phyloP scores from a whole-genome alignment of 2,113 vertebrate genomes.

The Urocitellus parryii region DNA sequence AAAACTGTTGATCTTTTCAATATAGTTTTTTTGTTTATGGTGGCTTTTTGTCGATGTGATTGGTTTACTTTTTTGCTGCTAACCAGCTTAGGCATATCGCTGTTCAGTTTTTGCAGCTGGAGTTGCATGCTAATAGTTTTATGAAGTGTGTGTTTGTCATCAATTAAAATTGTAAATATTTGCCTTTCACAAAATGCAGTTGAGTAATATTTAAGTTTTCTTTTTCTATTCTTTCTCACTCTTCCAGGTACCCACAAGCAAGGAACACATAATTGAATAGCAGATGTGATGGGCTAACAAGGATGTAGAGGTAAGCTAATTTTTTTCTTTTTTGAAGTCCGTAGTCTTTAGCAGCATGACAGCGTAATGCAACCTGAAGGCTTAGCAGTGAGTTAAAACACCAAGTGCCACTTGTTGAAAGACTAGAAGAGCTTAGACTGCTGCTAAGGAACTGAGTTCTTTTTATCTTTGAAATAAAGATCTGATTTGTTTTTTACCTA shows the following conservation, averaged over 20 bases:
- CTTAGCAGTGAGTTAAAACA: not conserved
- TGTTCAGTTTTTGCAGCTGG: conserved; percentile 88
- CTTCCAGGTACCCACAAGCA: conserved; percentile 85
- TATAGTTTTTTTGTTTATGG: conserved; percentile 90
- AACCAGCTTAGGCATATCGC: conserved; percentile 86
- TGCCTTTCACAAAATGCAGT: conserved; percentile 58
- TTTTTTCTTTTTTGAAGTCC: not conserved
- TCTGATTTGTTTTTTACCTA: not conserved
- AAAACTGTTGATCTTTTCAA: conserved; percentile 89
- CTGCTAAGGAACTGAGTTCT: not conserved
- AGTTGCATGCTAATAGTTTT: conserved; percentile 91
- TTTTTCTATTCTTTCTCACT: conserved; percentile 87
- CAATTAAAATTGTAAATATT: conserved; percentile 76
- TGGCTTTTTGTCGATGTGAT: conserved; percentile 93
- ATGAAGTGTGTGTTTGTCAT: conserved; percentile 83
- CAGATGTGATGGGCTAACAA: conserved; percentile 74
- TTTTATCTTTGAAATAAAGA: conserved; percentile 62
- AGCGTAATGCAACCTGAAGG: not conserved
- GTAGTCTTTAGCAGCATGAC: conserved; percentile 21
- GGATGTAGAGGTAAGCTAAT: conserved; percentile 84
- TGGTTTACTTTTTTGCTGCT: conserved; percentile 99
- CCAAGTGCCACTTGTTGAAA: not conserved
- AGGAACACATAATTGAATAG: conserved; percentile 79
- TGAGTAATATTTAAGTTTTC: conserved; percentile 82
- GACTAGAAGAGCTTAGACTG: not conserved